Evolutionary conservation across 2,797 vertebrate genomes (phyloP), one percentile per base, ranked within the genome.

Genomic region (Nannoperca obscura): DNA sequence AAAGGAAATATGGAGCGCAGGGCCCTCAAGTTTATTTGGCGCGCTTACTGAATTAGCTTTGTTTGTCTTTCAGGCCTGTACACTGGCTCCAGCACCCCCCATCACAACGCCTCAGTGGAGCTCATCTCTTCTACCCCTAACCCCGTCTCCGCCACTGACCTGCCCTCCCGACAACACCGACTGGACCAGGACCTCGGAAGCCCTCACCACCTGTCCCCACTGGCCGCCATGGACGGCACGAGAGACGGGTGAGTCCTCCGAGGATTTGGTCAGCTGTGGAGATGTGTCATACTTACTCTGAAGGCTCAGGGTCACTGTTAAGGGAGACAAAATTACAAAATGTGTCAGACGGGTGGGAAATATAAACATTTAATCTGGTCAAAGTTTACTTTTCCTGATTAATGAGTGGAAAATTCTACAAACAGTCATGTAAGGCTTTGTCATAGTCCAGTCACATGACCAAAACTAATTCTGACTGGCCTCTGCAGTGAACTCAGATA

Each of bases 1-100:
- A 93, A 93, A 92, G 89, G 88, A 73, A 78, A 80, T 67, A 76
- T 19, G 55, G 81, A 85, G 75, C 32, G 19, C 81, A 46, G 84
- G 75, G 80, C 84, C 83, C 88, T 90, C 4, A 42, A 86, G 91
- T 91, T 92, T 91, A 85, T 92, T 89, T 89, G 89, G 69, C 73
- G 89, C 69, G 66, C 94, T 93, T 93, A 94, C 80, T 76, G 80
- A 88, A 88, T 89, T 92, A 88, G 70, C 55, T 89, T 83, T 94
- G 89, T 96, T 95, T 97, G 91, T 95, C 93, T 96, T 92, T 88
- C 95, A 99, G 98, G 97, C 82, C 89, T 98, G 91, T 99, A 97
- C 85, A 85, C 95, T 50, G 96, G 95, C 90, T 96, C 97, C 89
- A 92, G 95, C 83, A 83, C 90, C 80, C 95, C 94, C 86, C 97